Base-by-base conservation (phyloP, 1,140 invertebrate genomes). In the Acromyrmex echinatior region DNA sequence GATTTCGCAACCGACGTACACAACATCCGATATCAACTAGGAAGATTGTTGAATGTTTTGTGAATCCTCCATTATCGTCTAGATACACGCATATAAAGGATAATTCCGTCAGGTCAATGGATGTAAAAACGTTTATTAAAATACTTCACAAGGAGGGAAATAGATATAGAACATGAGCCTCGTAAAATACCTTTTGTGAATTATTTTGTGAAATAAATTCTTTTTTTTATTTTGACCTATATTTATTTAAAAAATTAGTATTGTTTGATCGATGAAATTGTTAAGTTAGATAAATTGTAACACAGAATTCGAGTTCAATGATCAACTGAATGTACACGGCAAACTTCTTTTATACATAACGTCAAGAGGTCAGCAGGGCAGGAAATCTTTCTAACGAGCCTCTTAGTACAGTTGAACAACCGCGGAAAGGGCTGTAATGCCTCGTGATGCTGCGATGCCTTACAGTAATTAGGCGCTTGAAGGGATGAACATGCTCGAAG, bases 301-400 rank as follows among this genome's bases (percentile, higher is more conserved):
- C 4, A 18, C n/a, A 21, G 6, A 25, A 71, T n/a, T 31, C 16
- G 49, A 73, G 71, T 28, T 56, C 25, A 56, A 31, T 56, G 18
- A n/a, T 91, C 93, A 93, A 93, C 93, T 51, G 14, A 93, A 92
- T 89, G 73, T 90, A 88, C 93, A 94, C 91, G 93, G 92, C 91
- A 89, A 92, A 93, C 92, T 93, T 92, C 92, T 51, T 51, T 93
- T 94, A 93, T 77, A 90, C 71, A 87, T 79, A 70, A 87, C 60
- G 87, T 88, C 81, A 87, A 88, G 90, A 66, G 77, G 90, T 87
- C 88, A 90, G 90, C 89, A 77, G 88, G 39, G 86, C 89, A 88
- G 92, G 87, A 90, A 86, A 89, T 92, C 90, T 92, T 91, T 91
- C 88, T 94, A 94, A 93, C 92, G 92, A 94, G 92, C 89, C 90